Conservation (phyloP, 2,888 invertebrate species). For the Diplolepis rosae region DNA sequence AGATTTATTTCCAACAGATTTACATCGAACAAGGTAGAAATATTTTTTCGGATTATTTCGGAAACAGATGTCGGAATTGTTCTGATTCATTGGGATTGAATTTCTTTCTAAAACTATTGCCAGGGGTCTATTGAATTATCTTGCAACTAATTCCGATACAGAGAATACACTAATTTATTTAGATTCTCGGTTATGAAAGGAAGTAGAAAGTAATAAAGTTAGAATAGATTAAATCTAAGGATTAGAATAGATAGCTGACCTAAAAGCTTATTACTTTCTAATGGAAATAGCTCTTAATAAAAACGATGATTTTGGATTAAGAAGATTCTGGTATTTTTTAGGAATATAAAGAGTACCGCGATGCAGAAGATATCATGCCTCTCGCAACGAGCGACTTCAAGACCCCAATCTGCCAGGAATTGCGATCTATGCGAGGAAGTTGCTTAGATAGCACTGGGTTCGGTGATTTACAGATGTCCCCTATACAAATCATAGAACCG, state of each 20-base stretch:
- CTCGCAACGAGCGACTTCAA: conserved; percentile 89
- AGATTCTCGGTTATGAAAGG: no score
- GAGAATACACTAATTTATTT: no score
- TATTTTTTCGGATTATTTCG: no score
- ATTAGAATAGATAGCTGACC: not conserved
- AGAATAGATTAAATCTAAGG: not conserved
- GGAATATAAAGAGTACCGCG: conserved; percentile 94
- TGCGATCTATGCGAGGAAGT: conserved; percentile 80
- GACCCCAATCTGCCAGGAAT: conserved; percentile 87
- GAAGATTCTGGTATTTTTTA: conserved; percentile 70
- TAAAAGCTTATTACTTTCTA: not conserved
- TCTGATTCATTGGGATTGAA: no score
- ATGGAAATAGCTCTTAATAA: not conserved
- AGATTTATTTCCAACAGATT: no score
- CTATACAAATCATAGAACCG: conserved; percentile 37
- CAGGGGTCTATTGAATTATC: no score
- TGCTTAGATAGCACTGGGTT: conserved; percentile 73
- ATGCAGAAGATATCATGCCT: conserved; percentile 92
- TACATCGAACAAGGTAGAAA: no score
- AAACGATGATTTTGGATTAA: not conserved
- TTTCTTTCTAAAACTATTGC: no score
- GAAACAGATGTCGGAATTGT: no score
- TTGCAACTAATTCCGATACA: no score
- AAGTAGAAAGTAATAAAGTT: no score
- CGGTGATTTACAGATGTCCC: conserved; percentile 51